phyloP scores from a whole-genome alignment of 2,113 vertebrate species.

The Rhabdomys dilectus region DNA sequence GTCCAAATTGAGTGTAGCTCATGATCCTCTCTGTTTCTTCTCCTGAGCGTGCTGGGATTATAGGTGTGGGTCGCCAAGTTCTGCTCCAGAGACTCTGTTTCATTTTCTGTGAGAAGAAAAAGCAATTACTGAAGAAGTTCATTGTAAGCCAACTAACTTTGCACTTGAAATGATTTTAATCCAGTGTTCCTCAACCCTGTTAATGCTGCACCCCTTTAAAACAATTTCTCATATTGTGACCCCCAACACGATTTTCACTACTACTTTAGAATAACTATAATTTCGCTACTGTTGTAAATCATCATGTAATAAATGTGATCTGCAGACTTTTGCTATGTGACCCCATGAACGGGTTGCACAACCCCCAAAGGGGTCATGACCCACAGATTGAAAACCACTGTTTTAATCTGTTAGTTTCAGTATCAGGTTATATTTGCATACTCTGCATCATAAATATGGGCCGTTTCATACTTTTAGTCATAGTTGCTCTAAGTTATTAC shows the following conservation, averaged over 20 bases:
- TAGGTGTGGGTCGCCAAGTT: not conserved
- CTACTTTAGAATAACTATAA: not conserved
- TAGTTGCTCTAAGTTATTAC: constrained; percentile 34
- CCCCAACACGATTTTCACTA: not conserved
- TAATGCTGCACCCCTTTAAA: not conserved
- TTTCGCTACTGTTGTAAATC: not conserved
- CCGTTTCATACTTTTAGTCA: not conserved
- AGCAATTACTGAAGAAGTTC: not conserved
- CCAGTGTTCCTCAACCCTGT: not conserved
- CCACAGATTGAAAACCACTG: not conserved
- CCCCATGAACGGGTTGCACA: not conserved
- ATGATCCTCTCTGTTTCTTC: not conserved
- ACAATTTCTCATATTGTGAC: not conserved
- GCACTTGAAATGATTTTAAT: constrained; percentile 16
- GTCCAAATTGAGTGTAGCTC: not conserved
- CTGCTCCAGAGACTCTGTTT: not conserved
- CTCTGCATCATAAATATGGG: constrained; percentile 21
- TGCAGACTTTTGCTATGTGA: not conserved
- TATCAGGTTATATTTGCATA: not conserved
- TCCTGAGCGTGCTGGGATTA: not conserved
- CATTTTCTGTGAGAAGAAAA: constrained; percentile 18
- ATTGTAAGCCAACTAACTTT: constrained; percentile 20
- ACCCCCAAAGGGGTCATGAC: not conserved
- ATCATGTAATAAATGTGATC: not conserved
- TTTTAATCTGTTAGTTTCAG: constrained; percentile 15